These are phyloP conservation scores for Eidolon helvum DNA, from an alignment of 2,113 vertebrate genomes.

Conservation along the genomic window DNA sequence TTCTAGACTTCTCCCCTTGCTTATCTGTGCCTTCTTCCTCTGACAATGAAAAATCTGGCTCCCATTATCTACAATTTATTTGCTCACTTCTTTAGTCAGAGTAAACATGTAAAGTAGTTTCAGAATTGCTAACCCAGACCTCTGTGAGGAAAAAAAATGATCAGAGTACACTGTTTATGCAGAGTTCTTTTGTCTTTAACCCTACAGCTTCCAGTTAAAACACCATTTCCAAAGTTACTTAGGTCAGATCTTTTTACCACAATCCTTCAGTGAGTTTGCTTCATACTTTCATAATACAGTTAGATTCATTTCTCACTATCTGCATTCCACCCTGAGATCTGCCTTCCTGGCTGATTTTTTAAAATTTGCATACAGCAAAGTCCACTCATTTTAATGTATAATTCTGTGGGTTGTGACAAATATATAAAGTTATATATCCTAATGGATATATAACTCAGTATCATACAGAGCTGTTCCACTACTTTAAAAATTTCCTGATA, in stretches of 20 bases:
- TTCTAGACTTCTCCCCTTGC: neutral
- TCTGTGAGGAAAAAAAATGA: neutral
- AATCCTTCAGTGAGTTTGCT: neutral
- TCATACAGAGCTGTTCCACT: neutral
- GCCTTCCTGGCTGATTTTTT: neutral
- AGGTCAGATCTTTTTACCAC: neutral
- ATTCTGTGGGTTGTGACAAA: neutral
- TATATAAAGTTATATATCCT: neutral
- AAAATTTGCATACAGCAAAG: neutral
- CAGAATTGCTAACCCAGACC: neutral
- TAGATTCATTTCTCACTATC: neutral
- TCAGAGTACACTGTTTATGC: neutral
- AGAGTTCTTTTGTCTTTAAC: neutral
- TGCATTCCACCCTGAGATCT: neutral
- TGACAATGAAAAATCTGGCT: neutral
- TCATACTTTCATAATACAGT: neutral
- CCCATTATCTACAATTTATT: neutral
- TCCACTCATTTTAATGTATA: neutral
- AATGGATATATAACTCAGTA: neutral
- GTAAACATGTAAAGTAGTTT: neutral
- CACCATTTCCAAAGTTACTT: neutral
- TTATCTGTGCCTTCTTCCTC: neutral
- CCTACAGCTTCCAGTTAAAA: neutral
- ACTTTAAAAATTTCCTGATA: neutral
- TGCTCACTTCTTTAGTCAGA: neutral